Base-by-base conservation (phyloP, 2,888 invertebrate species). In the Spisula solida region DNA sequence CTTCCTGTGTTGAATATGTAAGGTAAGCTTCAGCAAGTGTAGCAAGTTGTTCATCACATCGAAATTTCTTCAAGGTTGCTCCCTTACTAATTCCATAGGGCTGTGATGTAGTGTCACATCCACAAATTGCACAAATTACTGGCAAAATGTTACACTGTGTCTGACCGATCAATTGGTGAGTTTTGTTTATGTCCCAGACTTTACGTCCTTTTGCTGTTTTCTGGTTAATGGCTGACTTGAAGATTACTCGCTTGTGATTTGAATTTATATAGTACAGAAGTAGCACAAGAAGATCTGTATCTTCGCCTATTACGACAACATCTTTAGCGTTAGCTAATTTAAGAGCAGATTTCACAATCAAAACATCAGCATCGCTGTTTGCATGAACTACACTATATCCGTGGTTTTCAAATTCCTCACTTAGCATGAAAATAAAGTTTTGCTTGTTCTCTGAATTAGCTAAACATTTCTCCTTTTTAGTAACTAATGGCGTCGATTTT, bases 251-350 rank as follows among this genome's bases (percentile, higher is more conserved):
- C 0, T 88, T 60, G 0, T 1, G 0, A 47, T 81, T 80, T 48
- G 12, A 20, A 31, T 82, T 79, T 1, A 51, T 16, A 48, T 86
- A 47, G 56, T 82, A 85, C 41, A 47, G 66, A 25, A 91, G 29
- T 1, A 91, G 55, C 0, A 85, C 85, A 2, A 91, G 82, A 8
- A 91, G 16, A 81, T 91, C 88, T 48, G 88, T 91, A 79, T 91
- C 87, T 85, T 88, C 88, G 47, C 87, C 85, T 6, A 88, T 31
- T 18, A 82, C 34, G 5, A 78, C 18, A 56, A 79, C 70, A 5
- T 60, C 18, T 12, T 12, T 12, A 18, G 1, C 34, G 0, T 66
- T 20, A 34, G 87, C 84, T 25, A 25, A 56, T 10, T 87, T 79
- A 18, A 87, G n/a, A 48, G 82, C 90, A 18, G 90, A 66, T 25